Base-by-base conservation (phyloP, 2,888 invertebrate genomes). In the Aproaerema taeniolella region DNA sequence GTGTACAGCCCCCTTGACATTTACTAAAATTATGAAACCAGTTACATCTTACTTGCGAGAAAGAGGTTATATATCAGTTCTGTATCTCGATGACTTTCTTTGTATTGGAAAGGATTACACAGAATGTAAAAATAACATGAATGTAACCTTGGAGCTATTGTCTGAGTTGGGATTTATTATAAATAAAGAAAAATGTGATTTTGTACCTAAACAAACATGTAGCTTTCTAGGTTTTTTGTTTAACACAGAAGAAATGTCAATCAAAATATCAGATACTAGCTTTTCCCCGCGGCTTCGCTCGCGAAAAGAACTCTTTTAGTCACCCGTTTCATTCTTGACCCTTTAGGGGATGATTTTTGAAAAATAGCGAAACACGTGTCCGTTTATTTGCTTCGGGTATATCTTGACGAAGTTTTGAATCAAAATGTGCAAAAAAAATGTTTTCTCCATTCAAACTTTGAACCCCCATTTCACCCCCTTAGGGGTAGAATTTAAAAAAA, bases 21-120 rank as follows among this genome's bases (percentile, higher is more conserved):
- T 43, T 25, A 46, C 45, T 9, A 45, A 46, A 31, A 9, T 42
- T 10, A 7, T 44, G 6, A 46, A 42, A 35, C 43, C 43, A 5
- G 36, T 48, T 3, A 29, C 14, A 5, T 13, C 17, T 11, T 28
- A 34, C 8, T 26, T 44, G 1, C 38, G 41, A 24, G 14, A 29
- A 8, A 24, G 17, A 8, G 13, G 16, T 26, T 8, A 41, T 6
- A 9, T 31, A 9, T 29, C 31, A 7, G 32, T 38, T 2, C 6
- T 11, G 9, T 49, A 46, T 28, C 26, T 49, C 9, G 44, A 45
- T 41, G 44, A 46, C 26, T 25, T 24, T 25, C 6, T 42, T 3
- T 31, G 13, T 15, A 39, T 49, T 10, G 39, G 33, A 2, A 13
- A 31, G 5, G 15, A 33, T 15, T 20, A 43, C 11, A 10, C 12